Base-by-base conservation (phyloP, 2,888 invertebrate genomes). In the Nineta flava region DNA sequence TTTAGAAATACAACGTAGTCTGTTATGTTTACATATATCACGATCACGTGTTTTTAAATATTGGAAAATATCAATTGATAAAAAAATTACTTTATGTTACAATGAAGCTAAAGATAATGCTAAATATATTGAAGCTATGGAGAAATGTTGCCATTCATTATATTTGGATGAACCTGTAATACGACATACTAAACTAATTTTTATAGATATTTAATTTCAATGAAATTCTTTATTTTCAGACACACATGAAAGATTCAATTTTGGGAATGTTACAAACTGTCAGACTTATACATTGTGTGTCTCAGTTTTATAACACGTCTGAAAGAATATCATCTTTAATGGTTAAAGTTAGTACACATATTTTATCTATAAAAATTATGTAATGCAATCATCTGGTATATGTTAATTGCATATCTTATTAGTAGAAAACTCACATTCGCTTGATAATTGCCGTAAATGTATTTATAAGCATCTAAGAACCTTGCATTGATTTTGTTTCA, bases 51-150 rank as follows among this genome's bases (percentile, higher is more conserved):
- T 84, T n/a, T 73, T 90, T 52, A 83, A 81, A 53, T 71, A 79
- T 3, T 92, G 92, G 92, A 77, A 78, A 15, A 84, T 86, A 44
- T 82, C 87, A 0, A 26, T 44, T 26, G 94, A 94, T 62, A 81
- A 84, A 52, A 88, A 91, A 63, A 90, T 95, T 26, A 93, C 88
- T 0, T 91, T 90, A 62, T 93, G 93, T 61, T 93, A 91, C 64
- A 94, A 93, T 61, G 95, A 96, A 64, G 93, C 95, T 0, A 86
- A 88, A 57, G 95, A 95, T 64, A 96, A 94, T 62, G 92, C 94
- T 0, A 94, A 93, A 62, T 95, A 91, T 59, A 88, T 95, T 51
- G 87, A 87, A 62, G 87, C 92, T 0, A 79, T 95, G 74, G 95
- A 95, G 64, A 87, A 90, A 58, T 92, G 93, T 62, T 94, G 94